A percentile compares a stretch with the other conserved stretches of the same genome.
These are phyloP conservation scores for Galaxea fascicularis DNA, from an alignment of 92 coral and sea anemone genomes.

Conservation along the genomic window DNA sequence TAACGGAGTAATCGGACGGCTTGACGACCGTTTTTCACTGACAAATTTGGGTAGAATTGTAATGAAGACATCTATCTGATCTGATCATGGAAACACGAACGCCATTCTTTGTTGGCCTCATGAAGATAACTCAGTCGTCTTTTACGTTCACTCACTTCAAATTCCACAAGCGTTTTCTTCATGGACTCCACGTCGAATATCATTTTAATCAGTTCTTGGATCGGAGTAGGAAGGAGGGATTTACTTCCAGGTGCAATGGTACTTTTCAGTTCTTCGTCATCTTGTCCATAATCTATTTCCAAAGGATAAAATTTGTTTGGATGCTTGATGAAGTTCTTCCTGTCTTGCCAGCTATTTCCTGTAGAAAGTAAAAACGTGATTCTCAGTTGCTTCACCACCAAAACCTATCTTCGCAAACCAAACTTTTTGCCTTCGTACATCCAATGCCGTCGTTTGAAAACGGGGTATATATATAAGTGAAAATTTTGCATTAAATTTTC, in stretches of 20 bases:
- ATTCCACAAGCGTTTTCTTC: constrained; percentile 97
- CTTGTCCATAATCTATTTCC: constrained; percentile 99
- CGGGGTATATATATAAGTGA: too few relatives aligned
- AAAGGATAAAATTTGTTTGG: constrained; percentile 92
- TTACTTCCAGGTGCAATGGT: constrained; percentile 86
- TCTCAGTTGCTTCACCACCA: not conserved
- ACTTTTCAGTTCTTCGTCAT: constrained; percentile 77
- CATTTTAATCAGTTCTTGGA: constrained; percentile 91
- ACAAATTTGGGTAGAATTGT: too few relatives aligned
- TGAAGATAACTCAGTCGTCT: too few relatives aligned
- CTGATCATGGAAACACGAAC: too few relatives aligned
- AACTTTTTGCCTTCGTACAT: too few relatives aligned
- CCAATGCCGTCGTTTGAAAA: too few relatives aligned
- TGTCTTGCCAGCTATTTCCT: constrained; percentile 91
- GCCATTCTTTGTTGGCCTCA: too few relatives aligned
- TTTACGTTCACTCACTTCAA: constrained; percentile 73
- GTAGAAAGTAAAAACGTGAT: not conserved
- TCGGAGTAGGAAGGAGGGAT: constrained; percentile 67
- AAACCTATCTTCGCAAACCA: not conserved
- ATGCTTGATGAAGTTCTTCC: constrained; percentile 87
- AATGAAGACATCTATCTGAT: too few relatives aligned
- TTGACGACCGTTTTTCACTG: too few relatives aligned
- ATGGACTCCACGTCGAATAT: constrained; percentile 97
- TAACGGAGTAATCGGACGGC: too few relatives aligned
- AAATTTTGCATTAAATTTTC: too few relatives aligned